These are phyloP conservation scores for Neosilurus mollespiculum DNA, from an alignment of 2,797 vertebrate species.

Conservation along the genomic window DNA sequence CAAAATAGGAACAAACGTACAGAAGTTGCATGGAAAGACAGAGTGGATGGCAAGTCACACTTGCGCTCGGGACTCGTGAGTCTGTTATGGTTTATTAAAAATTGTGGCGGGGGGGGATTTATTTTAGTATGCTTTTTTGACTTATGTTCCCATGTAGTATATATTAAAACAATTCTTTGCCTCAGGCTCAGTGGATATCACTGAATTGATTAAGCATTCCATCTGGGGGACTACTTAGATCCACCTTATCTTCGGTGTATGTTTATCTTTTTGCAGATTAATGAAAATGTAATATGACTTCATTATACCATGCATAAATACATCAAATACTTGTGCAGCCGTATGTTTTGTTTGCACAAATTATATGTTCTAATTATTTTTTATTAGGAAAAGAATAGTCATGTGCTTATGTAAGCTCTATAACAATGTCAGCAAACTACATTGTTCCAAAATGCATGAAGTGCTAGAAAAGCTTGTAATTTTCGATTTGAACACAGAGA, in stretches of 20 bases:
- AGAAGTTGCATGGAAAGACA: not conserved
- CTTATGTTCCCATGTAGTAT: too few species aligned
- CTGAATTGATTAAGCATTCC: too few species aligned
- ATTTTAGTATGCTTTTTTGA: too few species aligned
- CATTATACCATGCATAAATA: not conserved
- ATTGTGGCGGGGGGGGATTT: too few species aligned
- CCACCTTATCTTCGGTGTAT: not conserved
- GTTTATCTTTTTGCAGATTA: not conserved
- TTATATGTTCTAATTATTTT: not conserved
- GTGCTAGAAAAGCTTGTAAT: conserved; percentile 11
- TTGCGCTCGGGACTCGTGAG: too few species aligned
- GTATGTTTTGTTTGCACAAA: not conserved
- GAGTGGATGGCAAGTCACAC: not conserved
- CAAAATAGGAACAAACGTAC: not conserved
- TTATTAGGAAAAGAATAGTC: conserved; percentile 14
- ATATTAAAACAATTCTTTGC: too few species aligned
- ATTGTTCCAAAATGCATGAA: not conserved
- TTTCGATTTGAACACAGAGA: not conserved
- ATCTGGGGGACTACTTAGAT: too few species aligned
- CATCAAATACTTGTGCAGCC: not conserved
- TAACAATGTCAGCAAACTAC: conserved; percentile 22
- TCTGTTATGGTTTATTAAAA: too few species aligned
- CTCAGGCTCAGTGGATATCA: too few species aligned
- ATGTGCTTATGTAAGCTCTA: conserved; percentile 26
- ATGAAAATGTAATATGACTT: not conserved